Evolutionary conservation across 2,113 vertebrate species (phyloP).

Genomic region (Aegithalos caudatus): DNA sequence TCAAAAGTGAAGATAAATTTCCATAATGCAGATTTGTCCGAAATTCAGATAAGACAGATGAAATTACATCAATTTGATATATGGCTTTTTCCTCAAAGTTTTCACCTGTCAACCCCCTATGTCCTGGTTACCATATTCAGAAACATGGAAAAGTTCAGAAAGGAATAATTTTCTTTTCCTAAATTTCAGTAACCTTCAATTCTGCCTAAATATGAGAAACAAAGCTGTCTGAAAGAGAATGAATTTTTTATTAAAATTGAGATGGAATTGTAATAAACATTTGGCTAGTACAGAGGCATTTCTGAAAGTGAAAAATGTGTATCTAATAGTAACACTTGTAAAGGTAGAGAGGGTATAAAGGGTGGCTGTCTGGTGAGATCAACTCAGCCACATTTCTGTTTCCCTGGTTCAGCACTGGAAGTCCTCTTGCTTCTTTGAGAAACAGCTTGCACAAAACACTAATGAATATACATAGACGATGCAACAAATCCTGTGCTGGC

Average conservation of each 20-base stretch:
- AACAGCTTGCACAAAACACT: conserved; percentile 37
- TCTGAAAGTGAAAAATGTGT: not conserved
- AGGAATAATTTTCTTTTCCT: not conserved
- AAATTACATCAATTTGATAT: not conserved
- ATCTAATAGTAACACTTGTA: not conserved
- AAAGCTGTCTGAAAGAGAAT: not conserved
- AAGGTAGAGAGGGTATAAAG: not conserved
- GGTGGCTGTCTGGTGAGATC: not conserved
- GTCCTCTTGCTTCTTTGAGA: conserved; percentile 12
- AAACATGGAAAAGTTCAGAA: not conserved
- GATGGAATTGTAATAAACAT: not conserved
- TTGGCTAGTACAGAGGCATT: not conserved
- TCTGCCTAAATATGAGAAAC: not conserved
- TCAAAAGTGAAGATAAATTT: not conserved
- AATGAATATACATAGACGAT: conserved; percentile 50
- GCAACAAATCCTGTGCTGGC: conserved; percentile 50
- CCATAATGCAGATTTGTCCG: not conserved
- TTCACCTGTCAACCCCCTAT: not conserved
- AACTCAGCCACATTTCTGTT: not conserved
- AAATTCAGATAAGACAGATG: not conserved
- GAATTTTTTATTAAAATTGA: not conserved
- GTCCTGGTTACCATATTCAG: not conserved
- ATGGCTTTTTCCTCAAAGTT: not conserved
- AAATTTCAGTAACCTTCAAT: not conserved
- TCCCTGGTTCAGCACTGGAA: not conserved